Base-by-base conservation (phyloP, 2,113 vertebrate species). In the Barnardius zonarius region DNA sequence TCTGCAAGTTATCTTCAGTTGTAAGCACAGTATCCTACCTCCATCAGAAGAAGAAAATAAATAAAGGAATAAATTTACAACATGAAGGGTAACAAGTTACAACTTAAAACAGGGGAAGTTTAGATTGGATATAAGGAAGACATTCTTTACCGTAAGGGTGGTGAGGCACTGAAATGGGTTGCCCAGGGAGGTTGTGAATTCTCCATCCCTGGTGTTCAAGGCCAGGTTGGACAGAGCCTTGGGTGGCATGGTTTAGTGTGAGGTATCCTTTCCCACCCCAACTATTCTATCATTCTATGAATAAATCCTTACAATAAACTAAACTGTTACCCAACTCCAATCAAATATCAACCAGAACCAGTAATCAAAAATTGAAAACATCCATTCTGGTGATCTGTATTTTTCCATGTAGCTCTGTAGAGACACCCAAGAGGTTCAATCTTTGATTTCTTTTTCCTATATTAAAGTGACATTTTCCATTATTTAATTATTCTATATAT, bases 401-500 rank as follows among this genome's bases (percentile, higher is more conserved):
- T 96, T 93, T 95, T 95, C 91, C 84, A 66, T 1, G 17, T 12
- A 57, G 43, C 13, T 72, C 62, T 76, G 54, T 6, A 41, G n/a
- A 84, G 59, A 68, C 39, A 94, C 20, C 31, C 46, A 95, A 72
- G 67, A 92, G 39, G 48, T 78, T 76, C 73, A 46, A 19, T 81
- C 46, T 84, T 78, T 5, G 44, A 13, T 63, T 86, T 46, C 52
- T 52, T 81, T 75, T 73, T 86, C 73, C 54, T 62, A 44, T 10
- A 44, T n/a, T 66, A 17, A 77, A 55, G 44, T 48, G 69, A 49
- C 82, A 91, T 94, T 79, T 94, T 67, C 70, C 67, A 73, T 90
- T 92, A 88, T 90, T 91, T 84, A 59, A 62, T 87, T 95, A 82
- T n/a, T 82, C 69, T 79, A 83, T 87, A 66, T 79, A 92, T 41